phyloP scores from a whole-genome alignment of 35 echinoderm and acorn worm genomes.

The Amphiura filiformis region DNA sequence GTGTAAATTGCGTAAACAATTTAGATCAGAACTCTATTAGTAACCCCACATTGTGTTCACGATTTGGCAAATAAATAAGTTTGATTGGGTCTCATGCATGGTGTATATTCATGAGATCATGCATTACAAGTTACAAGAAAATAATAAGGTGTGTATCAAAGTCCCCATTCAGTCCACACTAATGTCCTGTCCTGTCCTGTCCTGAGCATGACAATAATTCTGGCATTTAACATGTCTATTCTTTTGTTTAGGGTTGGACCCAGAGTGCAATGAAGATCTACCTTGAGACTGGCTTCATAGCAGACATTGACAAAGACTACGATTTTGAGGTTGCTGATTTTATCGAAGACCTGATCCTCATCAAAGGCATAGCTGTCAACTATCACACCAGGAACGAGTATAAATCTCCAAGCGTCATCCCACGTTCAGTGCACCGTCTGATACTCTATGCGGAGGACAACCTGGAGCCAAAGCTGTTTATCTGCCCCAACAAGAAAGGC shows the following conservation, averaged over 20 bases:
- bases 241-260: constrained; percentile 81
- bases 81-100: no score
- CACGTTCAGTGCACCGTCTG: constrained; percentile 74
- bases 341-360: constrained; percentile 77
- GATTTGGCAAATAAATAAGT: no score
- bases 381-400: constrained; percentile 87
- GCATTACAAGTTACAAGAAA: no score
- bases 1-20: no score
- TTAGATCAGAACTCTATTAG: no score
- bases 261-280: constrained; percentile 85
- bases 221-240: no score
- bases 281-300: constrained; percentile 67
- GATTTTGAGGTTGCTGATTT: constrained; percentile 62
- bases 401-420: constrained; percentile 63
- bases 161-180: background rate
- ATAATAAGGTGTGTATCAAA: background rate
- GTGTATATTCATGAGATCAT: no score
- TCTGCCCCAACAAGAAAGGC: constrained; percentile 27
- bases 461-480: constrained; percentile 65
- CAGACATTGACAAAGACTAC: constrained; percentile 54
- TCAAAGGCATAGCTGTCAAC: constrained; percentile 74
- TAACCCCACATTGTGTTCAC: no score
- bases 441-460: constrained; percentile 47
- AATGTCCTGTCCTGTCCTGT: background rate
- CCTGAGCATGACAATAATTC: background rate